These are phyloP conservation scores for Xenentodon cancila DNA, from an alignment of 2,797 vertebrate species.

Conservation along the genomic window DNA sequence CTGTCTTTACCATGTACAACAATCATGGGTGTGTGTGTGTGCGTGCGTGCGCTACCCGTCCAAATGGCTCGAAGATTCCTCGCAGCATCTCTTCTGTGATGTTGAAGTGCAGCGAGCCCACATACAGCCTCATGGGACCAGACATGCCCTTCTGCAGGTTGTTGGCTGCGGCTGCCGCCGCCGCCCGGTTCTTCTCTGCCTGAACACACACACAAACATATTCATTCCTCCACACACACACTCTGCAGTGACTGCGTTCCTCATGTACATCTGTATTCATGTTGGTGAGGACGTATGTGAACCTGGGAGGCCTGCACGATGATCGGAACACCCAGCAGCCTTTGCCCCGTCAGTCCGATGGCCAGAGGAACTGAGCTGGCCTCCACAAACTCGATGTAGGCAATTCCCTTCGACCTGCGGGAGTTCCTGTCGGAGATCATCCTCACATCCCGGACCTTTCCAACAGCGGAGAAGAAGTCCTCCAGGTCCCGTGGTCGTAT, in stretches of 20 bases:
- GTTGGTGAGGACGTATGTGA: background rate
- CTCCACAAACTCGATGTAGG: constrained; percentile 98
- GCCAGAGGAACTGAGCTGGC: constrained; percentile 94
- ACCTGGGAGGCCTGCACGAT: constrained; percentile 98
- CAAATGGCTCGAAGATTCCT: constrained; percentile 97
- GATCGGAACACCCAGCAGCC: constrained; percentile 95
- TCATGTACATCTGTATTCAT: no score
- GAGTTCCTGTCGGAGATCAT: constrained; percentile 99
- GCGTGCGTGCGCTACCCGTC: constrained; percentile 80
- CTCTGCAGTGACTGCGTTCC: background rate
- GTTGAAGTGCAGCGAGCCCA: constrained; percentile 96
- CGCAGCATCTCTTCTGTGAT: constrained; percentile 98
- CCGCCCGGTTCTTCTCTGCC: constrained; percentile 97
- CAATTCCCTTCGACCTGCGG: constrained; percentile 97
- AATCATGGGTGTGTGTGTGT: background rate
- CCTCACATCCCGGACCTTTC: constrained; percentile 94
- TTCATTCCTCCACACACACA: background rate
- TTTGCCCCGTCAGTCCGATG: constrained; percentile 95
- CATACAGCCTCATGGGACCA: constrained; percentile 96
- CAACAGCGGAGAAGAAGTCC: constrained; percentile 98
- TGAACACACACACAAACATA: constrained; percentile 47
- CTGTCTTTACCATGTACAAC: no score
- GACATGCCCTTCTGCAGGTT: constrained; percentile 91
- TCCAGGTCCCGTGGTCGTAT: constrained; percentile 95
- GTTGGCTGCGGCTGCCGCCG: constrained; percentile 93